These are phyloP conservation scores for Labroides dimidiatus DNA, from an alignment of 2,797 vertebrate species.

Conservation along the genomic window DNA sequence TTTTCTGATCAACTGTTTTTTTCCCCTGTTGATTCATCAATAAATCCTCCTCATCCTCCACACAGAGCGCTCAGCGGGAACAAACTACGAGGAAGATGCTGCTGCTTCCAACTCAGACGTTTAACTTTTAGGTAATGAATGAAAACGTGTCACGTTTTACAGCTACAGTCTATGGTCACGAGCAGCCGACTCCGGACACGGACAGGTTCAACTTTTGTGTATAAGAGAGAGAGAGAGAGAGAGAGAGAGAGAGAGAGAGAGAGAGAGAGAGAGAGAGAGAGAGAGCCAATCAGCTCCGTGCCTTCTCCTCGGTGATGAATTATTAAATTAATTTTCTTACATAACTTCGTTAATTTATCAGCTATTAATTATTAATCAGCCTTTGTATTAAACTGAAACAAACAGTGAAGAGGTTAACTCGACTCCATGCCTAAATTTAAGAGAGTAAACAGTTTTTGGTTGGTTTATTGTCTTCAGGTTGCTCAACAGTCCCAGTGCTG, in stretches of 20 bases:
- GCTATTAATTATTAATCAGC: no score
- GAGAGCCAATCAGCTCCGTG: conserved; percentile 53
- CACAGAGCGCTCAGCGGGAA: neutral
- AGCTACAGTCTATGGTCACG: no score
- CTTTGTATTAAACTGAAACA: no score
- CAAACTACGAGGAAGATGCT: neutral
- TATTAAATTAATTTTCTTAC: conserved; percentile 29
- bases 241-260: conserved; percentile 12
- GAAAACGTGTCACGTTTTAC: no score
- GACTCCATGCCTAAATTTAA: neutral
- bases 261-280: neutral
- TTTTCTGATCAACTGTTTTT: neutral
- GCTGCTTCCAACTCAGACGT: neutral
- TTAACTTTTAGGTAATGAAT: neutral
- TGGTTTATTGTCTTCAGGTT: neutral
- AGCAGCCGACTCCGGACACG: conserved; percentile 25
- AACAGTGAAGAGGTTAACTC: no score
- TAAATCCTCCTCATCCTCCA: conserved; percentile 34
- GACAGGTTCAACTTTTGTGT: conserved; percentile 49
- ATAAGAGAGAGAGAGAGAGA: conserved; percentile 9
- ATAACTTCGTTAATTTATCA: conserved; percentile 1
- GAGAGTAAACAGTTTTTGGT: neutral
- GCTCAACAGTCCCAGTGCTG: conserved; percentile 28
- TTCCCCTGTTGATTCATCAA: conserved; percentile 35
- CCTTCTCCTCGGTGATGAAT: conserved; percentile 42